Conservation (phyloP, 2,113 vertebrate genomes). For the Xiphorhynchus elegans region DNA sequence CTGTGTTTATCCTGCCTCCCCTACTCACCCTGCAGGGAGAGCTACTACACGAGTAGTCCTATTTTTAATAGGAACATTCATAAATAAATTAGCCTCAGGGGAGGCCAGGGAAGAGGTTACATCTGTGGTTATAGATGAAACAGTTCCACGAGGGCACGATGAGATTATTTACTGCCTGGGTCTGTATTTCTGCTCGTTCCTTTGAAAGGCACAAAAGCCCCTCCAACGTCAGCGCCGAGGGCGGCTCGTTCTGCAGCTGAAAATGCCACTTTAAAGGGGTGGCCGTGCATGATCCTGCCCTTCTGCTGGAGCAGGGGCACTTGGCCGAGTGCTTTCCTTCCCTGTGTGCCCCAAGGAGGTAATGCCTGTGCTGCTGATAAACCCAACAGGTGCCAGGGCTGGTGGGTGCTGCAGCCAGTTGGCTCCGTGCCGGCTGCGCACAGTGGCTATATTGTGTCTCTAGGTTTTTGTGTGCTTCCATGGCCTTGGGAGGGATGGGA, state of each 20-base stretch:
- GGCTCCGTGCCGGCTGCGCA: constrained; percentile 61
- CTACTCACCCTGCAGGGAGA: not conserved
- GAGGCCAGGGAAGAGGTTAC: not conserved
- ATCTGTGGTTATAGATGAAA: not conserved
- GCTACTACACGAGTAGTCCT: not conserved
- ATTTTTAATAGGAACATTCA: constrained; percentile 39
- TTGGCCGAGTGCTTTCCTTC: not conserved
- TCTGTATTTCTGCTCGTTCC: not conserved
- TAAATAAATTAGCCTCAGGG: constrained; percentile 18
- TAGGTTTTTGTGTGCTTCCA: constrained; percentile 58
- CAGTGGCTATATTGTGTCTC: constrained; percentile 68
- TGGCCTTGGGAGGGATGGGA: constrained; percentile 65
- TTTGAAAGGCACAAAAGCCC: not conserved
- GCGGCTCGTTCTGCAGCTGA: not conserved
- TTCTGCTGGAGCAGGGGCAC: not conserved
- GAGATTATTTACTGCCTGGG: not conserved
- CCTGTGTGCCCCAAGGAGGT: constrained; percentile 40
- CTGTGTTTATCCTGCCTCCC: not conserved
- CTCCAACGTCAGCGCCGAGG: not conserved
- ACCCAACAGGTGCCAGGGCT: constrained; percentile 78
- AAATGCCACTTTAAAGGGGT: not conserved
- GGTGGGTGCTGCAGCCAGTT: constrained; percentile 63
- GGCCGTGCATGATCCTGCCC: not conserved
- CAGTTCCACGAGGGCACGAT: not conserved
- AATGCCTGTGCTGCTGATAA: constrained; percentile 64